A percentile compares a stretch with the other conserved stretches of the same genome.
These are phyloP conservation scores for Tholera decimalis DNA, from an alignment of 2,888 invertebrate genomes.

Conservation along the genomic window DNA sequence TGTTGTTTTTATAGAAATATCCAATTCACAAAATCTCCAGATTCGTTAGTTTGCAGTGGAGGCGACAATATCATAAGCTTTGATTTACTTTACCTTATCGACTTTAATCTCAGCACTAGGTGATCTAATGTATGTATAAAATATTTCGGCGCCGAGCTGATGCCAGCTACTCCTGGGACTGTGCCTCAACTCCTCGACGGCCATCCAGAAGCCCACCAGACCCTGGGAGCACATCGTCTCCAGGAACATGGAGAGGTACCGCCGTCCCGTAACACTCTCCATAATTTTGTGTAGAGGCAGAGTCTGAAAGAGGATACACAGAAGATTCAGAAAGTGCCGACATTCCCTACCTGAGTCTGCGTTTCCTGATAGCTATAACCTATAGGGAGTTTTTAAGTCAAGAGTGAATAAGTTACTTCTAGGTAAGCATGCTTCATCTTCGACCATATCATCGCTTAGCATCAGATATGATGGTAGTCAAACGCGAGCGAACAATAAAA, in stretches of 20 bases:
- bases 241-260: slow-evolving; percentile 95
- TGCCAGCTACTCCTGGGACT: slow-evolving; percentile 95
- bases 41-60: no score
- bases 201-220: slow-evolving; percentile 96
- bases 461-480: no score
- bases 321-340: background rate
- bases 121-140: slow-evolving; percentile 96
- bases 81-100: slow-evolving; percentile 91
- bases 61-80: background rate
- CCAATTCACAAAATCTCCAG: no score
- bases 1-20: no score
- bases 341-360: no score
- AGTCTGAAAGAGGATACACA: slow-evolving; percentile 86
- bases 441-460: no score
- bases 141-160: slow-evolving; percentile 97
- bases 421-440: no score
- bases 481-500: no score
- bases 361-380: no score
- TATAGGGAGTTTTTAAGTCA: no score
- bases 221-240: slow-evolving; percentile 96
- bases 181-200: slow-evolving; percentile 95
- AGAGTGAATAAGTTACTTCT: no score
- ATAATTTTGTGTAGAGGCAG: slow-evolving; percentile 94
- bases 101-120: slow-evolving; percentile 96
- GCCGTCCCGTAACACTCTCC: slow-evolving; percentile 95